These are phyloP conservation scores for Cydia pomonella DNA, from an alignment of 1,140 invertebrate genomes.

Conservation along the genomic window DNA sequence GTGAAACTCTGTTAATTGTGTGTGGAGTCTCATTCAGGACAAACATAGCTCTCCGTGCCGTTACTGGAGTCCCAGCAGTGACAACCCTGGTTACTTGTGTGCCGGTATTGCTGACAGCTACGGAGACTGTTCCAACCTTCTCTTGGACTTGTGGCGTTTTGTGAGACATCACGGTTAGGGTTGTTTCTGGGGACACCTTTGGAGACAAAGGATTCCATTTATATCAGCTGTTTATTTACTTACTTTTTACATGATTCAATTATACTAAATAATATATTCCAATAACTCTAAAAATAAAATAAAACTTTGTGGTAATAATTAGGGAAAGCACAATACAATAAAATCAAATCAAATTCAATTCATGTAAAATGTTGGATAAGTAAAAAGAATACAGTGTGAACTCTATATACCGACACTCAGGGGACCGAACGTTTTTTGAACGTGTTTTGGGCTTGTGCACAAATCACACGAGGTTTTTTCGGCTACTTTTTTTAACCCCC, in stretches of 20 bases:
- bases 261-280: too few species aligned
- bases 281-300: too few species aligned
- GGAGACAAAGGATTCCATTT: constrained; percentile 40
- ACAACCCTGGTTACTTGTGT: constrained; percentile 72
- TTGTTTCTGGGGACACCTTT: constrained; percentile 76
- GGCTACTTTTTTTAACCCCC: too few species aligned
- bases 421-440: too few species aligned
- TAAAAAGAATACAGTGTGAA: too few species aligned
- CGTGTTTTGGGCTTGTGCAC: too few species aligned
- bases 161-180: constrained; percentile 76
- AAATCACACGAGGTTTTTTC: too few species aligned
- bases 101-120: constrained; percentile 66
- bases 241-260: background rate
- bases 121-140: constrained; percentile 69
- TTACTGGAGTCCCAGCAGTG: constrained; percentile 61
- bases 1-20: constrained; percentile 68
- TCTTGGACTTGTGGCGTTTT: constrained; percentile 78
- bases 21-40: constrained; percentile 76
- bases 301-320: too few species aligned
- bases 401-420: too few species aligned
- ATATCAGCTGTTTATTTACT: background rate
- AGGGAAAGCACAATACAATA: too few species aligned
- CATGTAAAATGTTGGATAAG: too few species aligned
- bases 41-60: constrained; percentile 73
- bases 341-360: too few species aligned